Percentiles rank a stretch among this genome's conserved stretches.
phyloP scores from a whole-genome alignment of 2,797 vertebrate genomes.

The Galagoides demidoff region DNA sequence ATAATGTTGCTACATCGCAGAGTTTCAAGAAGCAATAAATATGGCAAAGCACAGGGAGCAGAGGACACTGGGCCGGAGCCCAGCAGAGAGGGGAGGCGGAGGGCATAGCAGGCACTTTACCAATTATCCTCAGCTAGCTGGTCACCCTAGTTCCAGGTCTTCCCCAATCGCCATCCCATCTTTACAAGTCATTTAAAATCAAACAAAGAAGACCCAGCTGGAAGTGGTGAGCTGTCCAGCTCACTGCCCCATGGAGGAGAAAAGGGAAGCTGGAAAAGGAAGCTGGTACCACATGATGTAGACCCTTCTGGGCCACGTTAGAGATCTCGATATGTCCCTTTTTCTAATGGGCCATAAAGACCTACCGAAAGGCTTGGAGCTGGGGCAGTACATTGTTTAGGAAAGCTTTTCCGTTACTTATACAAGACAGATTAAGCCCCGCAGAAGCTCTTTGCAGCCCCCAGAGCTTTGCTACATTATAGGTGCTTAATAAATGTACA shows the following conservation, averaged over 20 bases:
- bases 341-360: background rate
- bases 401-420: background rate
- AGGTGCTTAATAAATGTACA: background rate
- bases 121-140: background rate
- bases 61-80: background rate
- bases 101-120: rapidly evolving
- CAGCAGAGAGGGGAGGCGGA: background rate
- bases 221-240: background rate
- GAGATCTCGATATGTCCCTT: background rate
- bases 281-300: rapidly evolving
- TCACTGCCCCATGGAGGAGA: background rate
- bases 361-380: no score
- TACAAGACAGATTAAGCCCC: background rate
- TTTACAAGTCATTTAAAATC: background rate
- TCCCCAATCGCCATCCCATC: background rate
- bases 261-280: rapidly evolving
- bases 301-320: background rate
- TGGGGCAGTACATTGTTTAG: background rate
- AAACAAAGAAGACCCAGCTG: background rate
- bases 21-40: no score
- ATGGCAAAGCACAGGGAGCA: no score
- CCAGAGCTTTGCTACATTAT: background rate
- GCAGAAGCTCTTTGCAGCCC: background rate
- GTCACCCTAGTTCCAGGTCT: background rate
- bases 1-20: background rate